Percentiles rank a stretch among this genome's conserved stretches.
Evolutionary conservation across 2,797 vertebrate genomes (phyloP).

Genomic region (Halcyon chelicuti): DNA sequence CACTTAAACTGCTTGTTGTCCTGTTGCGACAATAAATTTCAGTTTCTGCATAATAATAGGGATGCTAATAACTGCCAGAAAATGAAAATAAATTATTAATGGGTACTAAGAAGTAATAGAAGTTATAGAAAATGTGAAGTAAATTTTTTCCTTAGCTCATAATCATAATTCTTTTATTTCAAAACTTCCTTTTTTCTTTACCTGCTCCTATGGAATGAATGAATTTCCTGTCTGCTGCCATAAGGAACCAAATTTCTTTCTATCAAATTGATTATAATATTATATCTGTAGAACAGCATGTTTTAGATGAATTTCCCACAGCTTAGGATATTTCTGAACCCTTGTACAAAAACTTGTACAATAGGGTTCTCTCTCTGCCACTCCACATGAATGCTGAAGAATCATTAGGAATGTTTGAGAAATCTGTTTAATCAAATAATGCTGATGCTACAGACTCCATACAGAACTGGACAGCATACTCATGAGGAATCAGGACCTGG

Average conservation of each 20-base stretch:
- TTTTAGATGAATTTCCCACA: neutral
- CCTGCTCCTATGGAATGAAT: neutral
- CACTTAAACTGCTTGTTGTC: neutral
- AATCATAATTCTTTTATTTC: neutral
- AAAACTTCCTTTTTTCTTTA: neutral
- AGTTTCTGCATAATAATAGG: neutral
- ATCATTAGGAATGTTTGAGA: neutral
- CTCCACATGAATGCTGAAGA: neutral
- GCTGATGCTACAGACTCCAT: neutral
- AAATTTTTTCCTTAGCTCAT: neutral
- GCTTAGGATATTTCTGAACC: neutral
- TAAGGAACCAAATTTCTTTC: neutral
- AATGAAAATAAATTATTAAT: neutral
- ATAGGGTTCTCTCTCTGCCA: neutral
- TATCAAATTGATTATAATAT: neutral
- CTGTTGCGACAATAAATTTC: neutral
- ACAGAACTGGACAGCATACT: neutral
- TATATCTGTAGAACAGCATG: neutral
- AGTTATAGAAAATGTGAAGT: neutral
- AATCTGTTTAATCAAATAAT: neutral
- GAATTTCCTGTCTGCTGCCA: neutral
- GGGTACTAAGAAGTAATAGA: neutral
- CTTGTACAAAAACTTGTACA: neutral
- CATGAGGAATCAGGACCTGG: neutral
- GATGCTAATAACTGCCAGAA: neutral